These are phyloP conservation scores for Lymantria dispar DNA, from an alignment of 2,888 invertebrate species.

Conservation along the genomic window DNA sequence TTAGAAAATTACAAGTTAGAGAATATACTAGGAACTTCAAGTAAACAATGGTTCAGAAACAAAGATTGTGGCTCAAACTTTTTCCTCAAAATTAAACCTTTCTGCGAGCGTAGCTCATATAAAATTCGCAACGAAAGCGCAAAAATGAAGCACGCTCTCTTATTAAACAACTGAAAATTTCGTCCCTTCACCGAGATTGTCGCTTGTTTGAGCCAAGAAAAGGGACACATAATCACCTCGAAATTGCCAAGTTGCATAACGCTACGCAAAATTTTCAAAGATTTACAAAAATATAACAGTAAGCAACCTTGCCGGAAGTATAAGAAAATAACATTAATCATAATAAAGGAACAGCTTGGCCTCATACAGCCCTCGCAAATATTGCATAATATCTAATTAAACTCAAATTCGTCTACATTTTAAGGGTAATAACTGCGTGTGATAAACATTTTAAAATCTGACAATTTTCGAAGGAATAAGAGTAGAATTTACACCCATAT, in stretches of 20 bases:
- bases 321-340: neutral
- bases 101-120: neutral
- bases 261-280: slow-evolving; percentile 1
- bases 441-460: too few species aligned
- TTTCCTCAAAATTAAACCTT: neutral
- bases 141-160: neutral
- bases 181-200: slow-evolving; percentile 2
- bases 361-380: neutral
- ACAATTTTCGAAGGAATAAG: too few species aligned
- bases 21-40: too few species aligned
- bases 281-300: slow-evolving; percentile 1
- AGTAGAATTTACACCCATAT: too few species aligned
- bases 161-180: slow-evolving; percentile 1
- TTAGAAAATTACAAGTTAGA: too few species aligned
- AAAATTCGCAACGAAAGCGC: neutral
- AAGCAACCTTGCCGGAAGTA: neutral
- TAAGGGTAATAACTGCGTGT: too few species aligned
- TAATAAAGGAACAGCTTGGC: neutral
- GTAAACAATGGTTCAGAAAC: neutral
- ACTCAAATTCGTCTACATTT: neutral
- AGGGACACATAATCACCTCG: slow-evolving; percentile 2
- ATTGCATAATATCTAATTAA: slow-evolving; percentile 1
- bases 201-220: slow-evolving; percentile 1
- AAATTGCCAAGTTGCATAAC: slow-evolving; percentile 3
- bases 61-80: neutral